Evolutionary conservation across 1,140 invertebrate genomes (phyloP).

Genomic region (Adoxophyes honmai): DNA sequence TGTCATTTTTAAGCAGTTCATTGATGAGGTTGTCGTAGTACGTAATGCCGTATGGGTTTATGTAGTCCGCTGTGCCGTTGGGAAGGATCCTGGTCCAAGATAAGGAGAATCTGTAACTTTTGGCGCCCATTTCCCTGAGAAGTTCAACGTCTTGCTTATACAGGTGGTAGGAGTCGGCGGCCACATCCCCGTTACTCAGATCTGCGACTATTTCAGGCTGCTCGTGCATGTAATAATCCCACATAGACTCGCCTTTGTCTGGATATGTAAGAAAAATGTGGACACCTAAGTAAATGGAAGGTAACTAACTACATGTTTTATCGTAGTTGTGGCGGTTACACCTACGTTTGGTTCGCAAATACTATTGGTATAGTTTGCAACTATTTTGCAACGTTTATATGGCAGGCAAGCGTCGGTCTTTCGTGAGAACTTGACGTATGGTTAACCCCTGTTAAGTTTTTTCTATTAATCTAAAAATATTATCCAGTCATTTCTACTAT

Average conservation of each 20-base stretch:
- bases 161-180: slow-evolving; percentile 80
- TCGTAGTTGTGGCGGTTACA: too few relatives aligned
- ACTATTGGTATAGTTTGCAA: too few relatives aligned
- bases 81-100: slow-evolving; percentile 81
- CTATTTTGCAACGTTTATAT: too few relatives aligned
- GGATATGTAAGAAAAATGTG: too few relatives aligned
- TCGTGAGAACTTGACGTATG: too few relatives aligned
- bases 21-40: slow-evolving; percentile 81
- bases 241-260: slow-evolving; percentile 75
- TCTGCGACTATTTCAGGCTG: slow-evolving; percentile 56
- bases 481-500: too few relatives aligned
- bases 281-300: too few relatives aligned
- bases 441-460: too few relatives aligned
- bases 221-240: slow-evolving; percentile 73
- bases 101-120: slow-evolving; percentile 79
- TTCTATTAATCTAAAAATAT: too few relatives aligned
- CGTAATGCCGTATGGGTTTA: slow-evolving; percentile 74
- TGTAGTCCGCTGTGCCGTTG: slow-evolving; percentile 64
- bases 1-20: slow-evolving; percentile 71
- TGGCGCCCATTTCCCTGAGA: slow-evolving; percentile 70
- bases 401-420: too few relatives aligned
- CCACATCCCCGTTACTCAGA: slow-evolving; percentile 75
- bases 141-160: slow-evolving; percentile 76
- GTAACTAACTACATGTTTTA: too few relatives aligned
- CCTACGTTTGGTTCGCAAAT: too few relatives aligned